Evolutionary conservation across 2,797 vertebrate genomes (phyloP), one percentile per base, ranked within the genome.

Genomic region (Tolypeutes matacus): DNA sequence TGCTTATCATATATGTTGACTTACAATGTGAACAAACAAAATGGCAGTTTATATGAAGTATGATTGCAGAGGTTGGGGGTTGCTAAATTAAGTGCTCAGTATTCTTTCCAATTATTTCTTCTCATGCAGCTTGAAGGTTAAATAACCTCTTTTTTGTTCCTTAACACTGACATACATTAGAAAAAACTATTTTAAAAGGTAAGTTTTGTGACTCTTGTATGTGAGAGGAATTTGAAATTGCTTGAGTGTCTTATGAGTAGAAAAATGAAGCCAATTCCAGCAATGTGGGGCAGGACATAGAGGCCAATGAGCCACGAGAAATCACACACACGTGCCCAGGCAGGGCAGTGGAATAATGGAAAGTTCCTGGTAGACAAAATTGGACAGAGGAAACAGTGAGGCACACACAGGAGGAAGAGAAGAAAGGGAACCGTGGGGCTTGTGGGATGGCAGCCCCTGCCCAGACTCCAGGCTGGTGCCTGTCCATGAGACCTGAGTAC

Each of bases 81-180:
- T 67, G 60, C 60, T 93, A 83, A 77, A 81, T 76, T 11, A 83
- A 75, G 72, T 46, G n/a, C 23, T 77, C 56, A 42, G 27, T 78
- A 80, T 87, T 73, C 11, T 93, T 87, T 91, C 51, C 25, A 80
- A n/a, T 76, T 27, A 49, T 75, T n/a, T 76, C 29, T 17, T 76
- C 31, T 51, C 46, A 76, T 51, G 3, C n/a, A 25, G 29, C 25
- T 42, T 42, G n/a, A 67, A 72, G 8, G 23, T 42, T 42, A 67
- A 67, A 8, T 62, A 53, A 80, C 23, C 18, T 77, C 51, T 72
- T 77, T 67, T 67, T 53, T 15, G 56, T 76, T 73, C 21, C 31
- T 64, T 83, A 39, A 69, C 39, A 86, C 12, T 39, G 25, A 27
- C 65, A 27, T 31, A 56, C 39, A 36, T 72, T 27, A 46, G 49